These are phyloP conservation scores for Zaprionus obscuricornis DNA, from an alignment of 2,888 invertebrate species.

Conservation along the genomic window DNA sequence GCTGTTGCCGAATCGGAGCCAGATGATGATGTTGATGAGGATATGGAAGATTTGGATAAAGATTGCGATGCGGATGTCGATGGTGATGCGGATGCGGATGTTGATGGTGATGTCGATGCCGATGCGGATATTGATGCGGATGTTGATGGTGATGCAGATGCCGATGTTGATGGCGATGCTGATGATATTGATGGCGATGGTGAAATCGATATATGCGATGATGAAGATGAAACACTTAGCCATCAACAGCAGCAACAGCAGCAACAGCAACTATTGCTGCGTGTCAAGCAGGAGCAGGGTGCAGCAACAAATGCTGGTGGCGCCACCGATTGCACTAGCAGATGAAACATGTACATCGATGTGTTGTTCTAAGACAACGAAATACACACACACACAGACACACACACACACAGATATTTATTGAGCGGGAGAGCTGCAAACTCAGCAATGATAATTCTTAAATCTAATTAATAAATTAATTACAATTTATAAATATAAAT, in stretches of 20 bases:
- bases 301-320: slow-evolving; percentile 16
- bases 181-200: slow-evolving; percentile 62
- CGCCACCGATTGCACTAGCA: slow-evolving; percentile 51
- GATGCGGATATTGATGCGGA: slow-evolving; percentile 32
- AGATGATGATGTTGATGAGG: slow-evolving; percentile 58
- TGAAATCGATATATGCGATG: slow-evolving; percentile 80
- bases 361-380: slow-evolving; percentile 74
- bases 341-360: slow-evolving; percentile 82
- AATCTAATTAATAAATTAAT: slow-evolving; percentile 40
- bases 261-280: slow-evolving; percentile 64
- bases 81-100: slow-evolving; percentile 13
- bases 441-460: slow-evolving; percentile 49
- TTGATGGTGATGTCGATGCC: slow-evolving; percentile 30
- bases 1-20: slow-evolving; percentile 53
- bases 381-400: slow-evolving; percentile 7
- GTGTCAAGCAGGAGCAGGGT: slow-evolving; percentile 71
- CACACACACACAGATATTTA: slow-evolving; percentile 17
- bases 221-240: slow-evolving; percentile 72
- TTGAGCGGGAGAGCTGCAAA: slow-evolving; percentile 18
- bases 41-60: slow-evolving; percentile 38
- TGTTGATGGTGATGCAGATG: slow-evolving; percentile 25
- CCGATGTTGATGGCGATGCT: slow-evolving; percentile 35
- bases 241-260: slow-evolving; percentile 20
- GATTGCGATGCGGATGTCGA: slow-evolving; percentile 31
- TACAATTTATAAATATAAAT: slow-evolving; percentile 1